Base-by-base conservation (phyloP, 2,113 vertebrate species). In the Amphiprion ocellaris region DNA sequence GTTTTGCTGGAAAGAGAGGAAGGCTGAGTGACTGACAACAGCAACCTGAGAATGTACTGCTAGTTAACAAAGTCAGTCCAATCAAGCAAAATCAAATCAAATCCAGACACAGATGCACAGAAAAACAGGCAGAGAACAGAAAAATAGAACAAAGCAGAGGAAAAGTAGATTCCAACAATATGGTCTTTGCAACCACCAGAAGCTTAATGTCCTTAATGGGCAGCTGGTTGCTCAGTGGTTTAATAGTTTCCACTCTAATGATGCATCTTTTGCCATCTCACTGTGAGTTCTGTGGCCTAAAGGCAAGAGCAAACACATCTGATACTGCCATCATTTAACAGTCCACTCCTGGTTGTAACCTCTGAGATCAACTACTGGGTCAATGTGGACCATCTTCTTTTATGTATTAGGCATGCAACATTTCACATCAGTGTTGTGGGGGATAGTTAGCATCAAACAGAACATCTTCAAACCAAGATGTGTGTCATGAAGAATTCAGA, bases 161-260 rank as follows among this genome's bases (percentile, higher is more conserved):
- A 74, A 55, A 62, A 58, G 9, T 11, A 66, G 37, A 79, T 15
- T 16, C 59, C 2, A 52, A 61, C 58, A 71, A 66, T 56, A 67
- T 44, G 41, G 52, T 54, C 17, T 53, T 53, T 61, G 19, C 11
- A 50, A 52, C 82, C 74, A 70, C 37, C 65, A 77, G 41, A 53
- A 70, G 63, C 46, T 61, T 70, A 74, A 82, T 73, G 56, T 69
- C 44, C 59, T 75, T 58, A 67, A 77, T 46, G 63, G 49, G 50
- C 79, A 89, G 79, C 77, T 87, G 81, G 33, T 69, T 41, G 68
- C 74, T 87, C 10, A 33, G 63, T 39, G 46, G n/a, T 81, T 69
- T 66, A 74, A 73, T 75, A 67, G 64, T 74, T 88, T 81, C 72
- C 28, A 61, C 65, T 58, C 61, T 76, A 78, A 81, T 82, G 66